phyloP scores from a whole-genome alignment of 2,888 invertebrate species.

The Phytoseiulus persimilis region DNA sequence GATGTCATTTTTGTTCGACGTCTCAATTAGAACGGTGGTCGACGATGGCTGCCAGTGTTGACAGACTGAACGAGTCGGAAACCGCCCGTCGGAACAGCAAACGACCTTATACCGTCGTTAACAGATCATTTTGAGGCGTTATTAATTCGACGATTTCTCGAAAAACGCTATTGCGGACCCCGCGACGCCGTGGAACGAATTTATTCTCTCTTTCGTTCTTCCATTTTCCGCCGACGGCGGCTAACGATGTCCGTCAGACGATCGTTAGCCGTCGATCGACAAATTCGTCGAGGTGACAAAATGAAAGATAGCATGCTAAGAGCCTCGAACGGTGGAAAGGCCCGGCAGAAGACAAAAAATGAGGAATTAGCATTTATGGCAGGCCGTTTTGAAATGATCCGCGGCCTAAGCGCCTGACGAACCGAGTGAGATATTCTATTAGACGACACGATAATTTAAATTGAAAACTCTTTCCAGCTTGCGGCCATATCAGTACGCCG shows the following conservation, averaged over 20 bases:
- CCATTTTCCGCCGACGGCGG: not conserved
- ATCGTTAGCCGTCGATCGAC: not conserved
- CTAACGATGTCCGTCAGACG: not conserved
- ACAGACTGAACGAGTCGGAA: not conserved
- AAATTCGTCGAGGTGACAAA: not conserved
- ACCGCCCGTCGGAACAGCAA: not conserved
- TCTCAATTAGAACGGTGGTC: not conserved
- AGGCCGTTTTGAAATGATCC: not conserved
- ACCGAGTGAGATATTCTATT: not conserved
- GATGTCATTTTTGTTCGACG: not conserved
- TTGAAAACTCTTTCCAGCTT: not conserved
- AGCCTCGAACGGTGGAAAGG: not conserved
- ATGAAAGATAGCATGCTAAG: not conserved
- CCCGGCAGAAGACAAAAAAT: not conserved
- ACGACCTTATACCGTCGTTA: not conserved
- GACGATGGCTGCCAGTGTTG: not conserved
- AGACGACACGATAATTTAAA: not conserved
- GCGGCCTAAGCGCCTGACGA: not conserved
- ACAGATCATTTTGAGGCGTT: not conserved
- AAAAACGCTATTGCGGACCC: not conserved
- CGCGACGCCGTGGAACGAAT: not conserved
- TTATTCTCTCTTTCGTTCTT: too few species aligned
- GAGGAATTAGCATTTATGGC: not conserved
- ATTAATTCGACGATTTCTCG: not conserved
- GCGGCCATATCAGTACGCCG: not conserved